phyloP scores from a whole-genome alignment of 1,140 invertebrate genomes.

The Drosophila trapezifrons region DNA sequence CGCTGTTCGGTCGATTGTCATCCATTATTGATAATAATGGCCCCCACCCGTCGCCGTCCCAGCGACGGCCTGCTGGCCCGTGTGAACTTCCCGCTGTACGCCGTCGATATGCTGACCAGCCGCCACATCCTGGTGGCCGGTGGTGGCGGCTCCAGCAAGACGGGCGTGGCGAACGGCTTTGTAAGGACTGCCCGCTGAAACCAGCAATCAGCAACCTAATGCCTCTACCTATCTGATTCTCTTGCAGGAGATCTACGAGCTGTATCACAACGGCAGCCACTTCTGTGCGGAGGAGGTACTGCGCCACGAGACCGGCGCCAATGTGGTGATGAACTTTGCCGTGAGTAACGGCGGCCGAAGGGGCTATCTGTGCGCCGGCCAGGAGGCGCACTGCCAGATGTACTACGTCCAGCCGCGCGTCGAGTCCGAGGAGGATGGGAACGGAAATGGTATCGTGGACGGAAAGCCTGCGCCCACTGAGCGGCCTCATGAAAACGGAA shows the following conservation, averaged over 20 bases:
- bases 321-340: slow-evolving; percentile 96
- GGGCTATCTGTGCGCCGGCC: slow-evolving; percentile 93
- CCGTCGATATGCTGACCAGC: slow-evolving; percentile 94
- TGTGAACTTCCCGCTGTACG: slow-evolving; percentile 97
- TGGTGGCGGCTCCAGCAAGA: slow-evolving; percentile 97
- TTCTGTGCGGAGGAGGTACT: slow-evolving; percentile 94
- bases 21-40: slow-evolving; percentile 75
- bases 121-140: slow-evolving; percentile 97
- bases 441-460: slow-evolving; percentile 25
- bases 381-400: slow-evolving; percentile 95
- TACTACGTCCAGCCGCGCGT: slow-evolving; percentile 92
- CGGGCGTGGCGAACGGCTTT: slow-evolving; percentile 97
- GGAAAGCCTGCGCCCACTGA: slow-evolving; percentile 60
- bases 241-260: slow-evolving; percentile 94
- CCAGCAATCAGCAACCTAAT: too few relatives aligned
- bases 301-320: slow-evolving; percentile 93
- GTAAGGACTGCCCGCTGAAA: slow-evolving; percentile 86
- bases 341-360: slow-evolving; percentile 88
- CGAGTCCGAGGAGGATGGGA: slow-evolving; percentile 81
- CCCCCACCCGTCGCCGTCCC: slow-evolving; percentile 76
- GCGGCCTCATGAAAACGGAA: slow-evolving; percentile 73
- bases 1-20: slow-evolving; percentile 36
- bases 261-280: slow-evolving; percentile 91
- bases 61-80: slow-evolving; percentile 90
- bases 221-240: not conserved